These are phyloP conservation scores for Drosophila limbata DNA, from an alignment of 2,888 invertebrate genomes.

Conservation along the genomic window DNA sequence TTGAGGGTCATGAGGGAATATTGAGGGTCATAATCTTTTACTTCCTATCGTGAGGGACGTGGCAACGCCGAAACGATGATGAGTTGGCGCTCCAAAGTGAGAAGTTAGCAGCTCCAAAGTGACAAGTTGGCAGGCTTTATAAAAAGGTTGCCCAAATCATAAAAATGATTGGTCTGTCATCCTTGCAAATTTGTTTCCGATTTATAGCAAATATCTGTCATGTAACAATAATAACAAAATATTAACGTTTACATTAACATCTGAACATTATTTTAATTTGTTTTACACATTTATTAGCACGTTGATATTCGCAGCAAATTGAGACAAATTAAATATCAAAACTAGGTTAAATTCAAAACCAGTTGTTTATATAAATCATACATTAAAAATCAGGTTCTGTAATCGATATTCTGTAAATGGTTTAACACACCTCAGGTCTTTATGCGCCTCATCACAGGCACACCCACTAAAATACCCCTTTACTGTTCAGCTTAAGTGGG, in stretches of 20 bases:
- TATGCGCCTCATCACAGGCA: neutral
- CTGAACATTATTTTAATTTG: neutral
- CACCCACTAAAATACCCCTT: neutral
- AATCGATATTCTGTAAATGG: neutral
- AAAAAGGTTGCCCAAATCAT: neutral
- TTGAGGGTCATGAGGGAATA: slow-evolving; percentile 30
- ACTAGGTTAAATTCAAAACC: neutral
- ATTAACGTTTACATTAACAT: neutral
- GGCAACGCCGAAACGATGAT: neutral
- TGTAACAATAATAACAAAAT: neutral
- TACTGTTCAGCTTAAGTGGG: neutral
- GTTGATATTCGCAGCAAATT: neutral
- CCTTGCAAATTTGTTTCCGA: neutral
- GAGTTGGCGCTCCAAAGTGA: no score
- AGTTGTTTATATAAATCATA: neutral
- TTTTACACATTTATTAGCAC: neutral
- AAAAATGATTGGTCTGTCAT: neutral
- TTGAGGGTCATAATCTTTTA: neutral
- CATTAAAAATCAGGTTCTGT: neutral
- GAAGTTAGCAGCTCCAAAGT: neutral
- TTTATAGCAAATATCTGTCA: neutral
- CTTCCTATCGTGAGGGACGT: neutral
- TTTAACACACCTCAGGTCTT: neutral
- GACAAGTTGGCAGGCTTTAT: neutral
- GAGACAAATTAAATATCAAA: neutral